phyloP scores from a whole-genome alignment of 2,888 invertebrate genomes.

The Galeopsomyia nigrocyanea region DNA sequence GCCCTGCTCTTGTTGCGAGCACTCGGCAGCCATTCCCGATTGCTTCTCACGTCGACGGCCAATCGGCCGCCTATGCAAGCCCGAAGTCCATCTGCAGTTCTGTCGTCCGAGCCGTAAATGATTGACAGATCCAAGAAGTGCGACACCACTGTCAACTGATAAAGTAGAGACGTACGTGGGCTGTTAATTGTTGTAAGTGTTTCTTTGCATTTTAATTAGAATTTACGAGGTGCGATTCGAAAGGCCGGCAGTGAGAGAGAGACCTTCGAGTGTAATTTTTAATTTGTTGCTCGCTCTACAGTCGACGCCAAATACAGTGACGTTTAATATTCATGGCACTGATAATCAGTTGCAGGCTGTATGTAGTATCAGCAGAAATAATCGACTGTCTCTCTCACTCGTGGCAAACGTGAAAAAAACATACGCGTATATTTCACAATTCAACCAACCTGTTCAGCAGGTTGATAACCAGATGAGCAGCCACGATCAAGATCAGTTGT shows the following conservation, averaged over 20 bases:
- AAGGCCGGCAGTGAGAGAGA: not conserved
- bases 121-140: constrained; percentile 83
- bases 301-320: too few species aligned
- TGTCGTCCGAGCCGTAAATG: constrained; percentile 83
- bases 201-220: too few species aligned
- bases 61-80: constrained; percentile 79
- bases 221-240: constrained; percentile 1
- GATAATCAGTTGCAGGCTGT: too few species aligned
- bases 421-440: constrained; percentile 1
- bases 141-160: constrained; percentile 77
- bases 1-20: constrained; percentile 77
- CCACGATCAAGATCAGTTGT: constrained; percentile 77
- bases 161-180: not conserved
- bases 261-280: too few species aligned
- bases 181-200: too few species aligned
- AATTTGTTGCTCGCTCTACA: too few species aligned
- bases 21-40: constrained; percentile 81
- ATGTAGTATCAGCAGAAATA: too few species aligned
- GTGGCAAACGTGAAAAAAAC: too few species aligned
- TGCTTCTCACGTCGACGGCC: constrained; percentile 74
- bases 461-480: constrained; percentile 70
- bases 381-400: too few species aligned
- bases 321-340: too few species aligned
- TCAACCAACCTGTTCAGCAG: constrained; percentile 79
- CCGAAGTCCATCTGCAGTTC: constrained; percentile 77